Evolutionary conservation across 2,888 invertebrate genomes (phyloP), one percentile per base, ranked within the genome.

Genomic region (Brenthis daphne): DNA sequence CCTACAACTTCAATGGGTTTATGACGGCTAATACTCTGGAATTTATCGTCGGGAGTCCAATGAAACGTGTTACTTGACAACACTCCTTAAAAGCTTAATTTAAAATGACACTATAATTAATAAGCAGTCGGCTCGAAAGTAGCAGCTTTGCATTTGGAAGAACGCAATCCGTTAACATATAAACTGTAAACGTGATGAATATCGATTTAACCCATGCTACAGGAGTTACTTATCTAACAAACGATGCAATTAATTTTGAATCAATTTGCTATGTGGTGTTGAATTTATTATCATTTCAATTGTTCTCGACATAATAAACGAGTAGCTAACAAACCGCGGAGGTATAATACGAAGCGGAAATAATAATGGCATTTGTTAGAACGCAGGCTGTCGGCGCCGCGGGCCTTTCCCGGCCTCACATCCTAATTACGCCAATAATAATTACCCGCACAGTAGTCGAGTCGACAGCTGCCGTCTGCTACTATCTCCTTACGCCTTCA

Each of bases 341-440:
- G 79, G 83, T 82, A 83, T 87, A 89, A 90, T 86, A 80, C 82
- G 86, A 87, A 88, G 83, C 90, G 90, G 91, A 92, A 89, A 90
- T 89, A 88, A 89, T 90, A 89, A 90, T 88, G 86, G 90, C 85
- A 83, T 90, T 89, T 87, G 89, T 87, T 87, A 79, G 83, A 84
- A 80, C 77, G 79, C 79, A 79, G 80, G 80, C 79, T 79, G 84
- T 81, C 86, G 85, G 82, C 89, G 88, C 89, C 88, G 85, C 87
- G 83, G 88, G 88, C 85, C 74, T 73, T 76, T 83, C 80, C 81
- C 84, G 82, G 82, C 81, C 85, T 85, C 90, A 87, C 90, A 90
- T 90, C 90, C 92, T 92, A 90, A 92, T 92, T 92, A 90, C 87
- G 88, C 87, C 88, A 87, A 88, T 90, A 89, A 90, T 91, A 89